Evolutionary conservation across 2,113 vertebrate species (phyloP).

Genomic region (Oryzias celebensis): DNA sequence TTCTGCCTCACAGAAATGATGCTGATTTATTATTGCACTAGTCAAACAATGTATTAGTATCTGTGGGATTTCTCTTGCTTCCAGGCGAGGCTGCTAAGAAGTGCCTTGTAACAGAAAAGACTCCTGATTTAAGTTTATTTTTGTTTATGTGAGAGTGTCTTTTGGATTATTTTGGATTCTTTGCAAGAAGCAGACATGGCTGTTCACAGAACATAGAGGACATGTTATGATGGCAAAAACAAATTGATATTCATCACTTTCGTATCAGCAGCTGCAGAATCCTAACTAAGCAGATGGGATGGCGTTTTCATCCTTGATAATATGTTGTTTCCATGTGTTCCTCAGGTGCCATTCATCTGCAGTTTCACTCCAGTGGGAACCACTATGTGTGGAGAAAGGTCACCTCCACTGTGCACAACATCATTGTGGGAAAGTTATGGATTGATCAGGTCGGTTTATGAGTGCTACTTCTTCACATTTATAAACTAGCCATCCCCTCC

Average conservation of each 20-base stretch:
- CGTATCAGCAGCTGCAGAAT: not conserved
- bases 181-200: slow-evolving; percentile 3
- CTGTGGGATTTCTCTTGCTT: slow-evolving; percentile 11
- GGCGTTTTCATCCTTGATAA: not conserved
- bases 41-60: slow-evolving; percentile 9
- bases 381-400: slow-evolving; percentile 98
- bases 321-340: slow-evolving; percentile 16
- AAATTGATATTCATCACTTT: too few species aligned
- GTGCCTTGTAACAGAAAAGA: slow-evolving; percentile 21
- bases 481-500: not conserved
- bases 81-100: slow-evolving; percentile 5
- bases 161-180: not conserved
- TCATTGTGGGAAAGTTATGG: slow-evolving; percentile 98
- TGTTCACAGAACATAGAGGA: not conserved
- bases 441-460: slow-evolving; percentile 90
- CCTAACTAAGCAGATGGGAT: not conserved
- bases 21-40: slow-evolving; percentile 2
- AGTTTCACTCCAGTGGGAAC: slow-evolving; percentile 91
- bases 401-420: slow-evolving; percentile 98
- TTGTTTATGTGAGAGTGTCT: too few species aligned
- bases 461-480: not conserved
- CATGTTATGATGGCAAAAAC: too few species aligned
- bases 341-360: slow-evolving; percentile 92
- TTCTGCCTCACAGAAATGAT: slow-evolving; percentile 39
- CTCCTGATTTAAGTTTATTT: not conserved